Evolutionary conservation across 2,113 vertebrate species (phyloP).

Genomic region (Triplophysa rosa): DNA sequence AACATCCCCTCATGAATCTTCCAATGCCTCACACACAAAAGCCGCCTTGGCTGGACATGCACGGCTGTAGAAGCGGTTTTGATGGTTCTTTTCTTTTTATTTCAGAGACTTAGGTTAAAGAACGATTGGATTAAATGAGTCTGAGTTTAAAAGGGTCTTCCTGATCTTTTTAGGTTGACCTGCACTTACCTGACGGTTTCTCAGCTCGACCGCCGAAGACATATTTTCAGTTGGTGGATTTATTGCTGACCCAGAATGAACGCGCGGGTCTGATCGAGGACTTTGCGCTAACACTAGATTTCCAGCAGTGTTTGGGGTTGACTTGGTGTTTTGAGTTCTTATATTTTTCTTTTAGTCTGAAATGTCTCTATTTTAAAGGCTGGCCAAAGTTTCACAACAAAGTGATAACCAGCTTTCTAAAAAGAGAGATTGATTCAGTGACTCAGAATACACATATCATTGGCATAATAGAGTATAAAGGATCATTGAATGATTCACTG

Average conservation of each 20-base stretch:
- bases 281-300: too few relatives aligned
- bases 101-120: not conserved
- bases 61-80: slow-evolving; percentile 25
- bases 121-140: not conserved
- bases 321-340: too few relatives aligned
- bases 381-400: too few relatives aligned
- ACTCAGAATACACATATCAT: too few relatives aligned
- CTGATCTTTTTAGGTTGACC: slow-evolving; percentile 3
- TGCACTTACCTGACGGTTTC: not conserved
- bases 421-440: too few relatives aligned
- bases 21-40: slow-evolving; percentile 60
- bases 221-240: not conserved
- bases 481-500: too few relatives aligned
- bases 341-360: too few relatives aligned
- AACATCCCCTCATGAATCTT: slow-evolving; percentile 64
- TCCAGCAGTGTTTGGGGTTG: too few relatives aligned
- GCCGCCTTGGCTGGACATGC: slow-evolving; percentile 45
- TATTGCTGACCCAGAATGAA: not conserved
- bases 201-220: not conserved
- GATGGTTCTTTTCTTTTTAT: not conserved
- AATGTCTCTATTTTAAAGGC: too few relatives aligned
- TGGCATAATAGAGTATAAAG: too few relatives aligned
- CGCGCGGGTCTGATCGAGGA: too few relatives aligned
- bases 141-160: not conserved
- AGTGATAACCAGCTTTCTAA: too few relatives aligned